Evolutionary conservation across 2,797 vertebrate species (phyloP).

Genomic region (Hybognathus amarus): DNA sequence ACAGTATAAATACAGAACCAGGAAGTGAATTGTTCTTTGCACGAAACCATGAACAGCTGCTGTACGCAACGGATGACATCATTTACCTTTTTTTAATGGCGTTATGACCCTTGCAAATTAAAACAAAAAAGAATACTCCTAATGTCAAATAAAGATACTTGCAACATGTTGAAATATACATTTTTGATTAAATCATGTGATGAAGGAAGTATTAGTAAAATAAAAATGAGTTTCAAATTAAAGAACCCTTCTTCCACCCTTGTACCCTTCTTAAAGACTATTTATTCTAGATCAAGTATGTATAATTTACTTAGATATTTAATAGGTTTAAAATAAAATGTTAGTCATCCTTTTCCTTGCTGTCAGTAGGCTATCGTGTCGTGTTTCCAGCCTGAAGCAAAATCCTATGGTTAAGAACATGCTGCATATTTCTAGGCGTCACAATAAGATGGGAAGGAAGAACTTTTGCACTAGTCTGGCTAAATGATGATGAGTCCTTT

Average conservation of each 20-base stretch:
- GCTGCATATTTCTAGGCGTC: slow-evolving; percentile 9
- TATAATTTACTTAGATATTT: not conserved
- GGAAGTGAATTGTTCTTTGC: too few species aligned
- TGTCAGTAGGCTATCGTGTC: not conserved
- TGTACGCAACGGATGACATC: slow-evolving; percentile 59
- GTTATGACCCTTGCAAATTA: not conserved
- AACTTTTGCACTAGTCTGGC: not conserved
- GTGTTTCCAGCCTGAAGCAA: not conserved
- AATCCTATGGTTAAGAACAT: not conserved
- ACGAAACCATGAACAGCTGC: slow-evolving; percentile 56
- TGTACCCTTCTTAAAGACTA: not conserved
- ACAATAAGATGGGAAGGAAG: slow-evolving; percentile 34
- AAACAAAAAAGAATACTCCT: not conserved
- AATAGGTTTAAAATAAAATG: not conserved
- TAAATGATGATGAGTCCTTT: not conserved
- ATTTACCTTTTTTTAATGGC: not conserved
- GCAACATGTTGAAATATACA: not conserved
- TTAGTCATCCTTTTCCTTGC: too few species aligned
- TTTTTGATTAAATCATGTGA: not conserved
- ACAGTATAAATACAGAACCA: too few species aligned
- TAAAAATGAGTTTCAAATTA: not conserved
- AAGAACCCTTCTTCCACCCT: not conserved
- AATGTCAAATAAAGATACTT: not conserved
- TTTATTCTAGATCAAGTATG: not conserved
- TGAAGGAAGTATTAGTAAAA: not conserved